Percentiles rank a stretch among this genome's conserved stretches.
These are phyloP conservation scores for Camponotus fellah DNA, from an alignment of 2,888 invertebrate species.

Conservation along the genomic window DNA sequence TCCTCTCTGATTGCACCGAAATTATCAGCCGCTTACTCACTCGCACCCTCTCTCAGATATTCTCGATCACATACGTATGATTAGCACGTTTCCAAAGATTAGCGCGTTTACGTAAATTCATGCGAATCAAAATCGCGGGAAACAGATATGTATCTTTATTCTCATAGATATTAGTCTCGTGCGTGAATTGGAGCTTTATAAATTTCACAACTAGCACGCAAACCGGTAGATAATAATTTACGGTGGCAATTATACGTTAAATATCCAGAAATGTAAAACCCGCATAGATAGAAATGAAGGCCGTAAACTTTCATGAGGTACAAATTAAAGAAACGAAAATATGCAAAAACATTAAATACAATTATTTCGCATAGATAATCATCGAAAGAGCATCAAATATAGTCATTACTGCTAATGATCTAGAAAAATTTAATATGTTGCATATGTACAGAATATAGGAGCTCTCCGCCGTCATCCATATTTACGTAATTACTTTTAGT, in stretches of 20 bases:
- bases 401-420: background rate
- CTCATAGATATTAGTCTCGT: background rate
- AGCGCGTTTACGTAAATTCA: background rate
- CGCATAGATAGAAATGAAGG: background rate
- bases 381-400: slow-evolving; percentile 16
- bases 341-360: slow-evolving; percentile 25
- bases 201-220: slow-evolving; percentile 42
- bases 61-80: background rate
- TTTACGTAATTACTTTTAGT: slow-evolving; percentile 34
- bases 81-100: slow-evolving; percentile 18
- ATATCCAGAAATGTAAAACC: slow-evolving; percentile 12
- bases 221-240: slow-evolving; percentile 26
- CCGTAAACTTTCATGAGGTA: background rate
- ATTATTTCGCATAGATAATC: slow-evolving; percentile 17
- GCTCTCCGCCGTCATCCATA: slow-evolving; percentile 3
- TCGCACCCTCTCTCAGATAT: background rate
- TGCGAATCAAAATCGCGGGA: background rate
- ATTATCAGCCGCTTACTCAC: background rate
- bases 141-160: background rate
- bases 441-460: background rate
- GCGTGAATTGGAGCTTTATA: slow-evolving; percentile 25
- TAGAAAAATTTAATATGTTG: background rate
- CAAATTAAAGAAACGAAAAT: slow-evolving; percentile 23
- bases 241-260: slow-evolving; percentile 24
- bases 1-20: slow-evolving; percentile 10